These are phyloP conservation scores for Drosophila mulleri DNA, from an alignment of 2,888 invertebrate species.

Conservation along the genomic window DNA sequence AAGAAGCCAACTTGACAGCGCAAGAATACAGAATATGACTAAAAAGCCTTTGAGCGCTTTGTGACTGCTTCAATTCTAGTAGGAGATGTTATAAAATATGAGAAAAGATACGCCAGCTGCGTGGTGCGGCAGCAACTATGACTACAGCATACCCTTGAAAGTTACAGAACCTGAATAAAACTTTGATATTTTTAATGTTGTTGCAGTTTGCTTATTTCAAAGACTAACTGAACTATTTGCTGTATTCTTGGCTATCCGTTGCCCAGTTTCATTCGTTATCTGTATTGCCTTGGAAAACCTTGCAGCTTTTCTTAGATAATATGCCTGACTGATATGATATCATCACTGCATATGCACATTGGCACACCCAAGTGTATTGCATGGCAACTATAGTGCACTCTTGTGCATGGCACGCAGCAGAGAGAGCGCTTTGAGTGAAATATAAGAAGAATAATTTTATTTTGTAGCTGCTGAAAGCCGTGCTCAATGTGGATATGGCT, in stretches of 20 bases:
- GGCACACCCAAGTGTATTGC: background rate
- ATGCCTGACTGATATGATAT: background rate
- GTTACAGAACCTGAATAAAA: background rate
- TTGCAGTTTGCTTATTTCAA: background rate
- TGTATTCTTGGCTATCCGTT: too few species aligned
- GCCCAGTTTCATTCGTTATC: background rate
- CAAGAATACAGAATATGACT: background rate
- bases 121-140: background rate
- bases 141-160: slow-evolving; percentile 7
- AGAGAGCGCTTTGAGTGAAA: slow-evolving; percentile 32
- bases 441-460: slow-evolving; percentile 50
- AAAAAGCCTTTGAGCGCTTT: slow-evolving; percentile 4
- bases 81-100: slow-evolving; percentile 7
- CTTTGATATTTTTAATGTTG: background rate
- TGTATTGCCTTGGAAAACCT: background rate
- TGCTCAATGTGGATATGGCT: slow-evolving; percentile 18
- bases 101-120: background rate
- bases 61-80: slow-evolving; percentile 7
- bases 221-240: background rate
- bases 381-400: slow-evolving; percentile 18
- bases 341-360: background rate
- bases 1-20: background rate
- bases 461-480: slow-evolving; percentile 38
- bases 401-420: slow-evolving; percentile 16
- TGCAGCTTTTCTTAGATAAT: too few species aligned